phyloP scores from a whole-genome alignment of 2,888 invertebrate species.

The Boloria selene region DNA sequence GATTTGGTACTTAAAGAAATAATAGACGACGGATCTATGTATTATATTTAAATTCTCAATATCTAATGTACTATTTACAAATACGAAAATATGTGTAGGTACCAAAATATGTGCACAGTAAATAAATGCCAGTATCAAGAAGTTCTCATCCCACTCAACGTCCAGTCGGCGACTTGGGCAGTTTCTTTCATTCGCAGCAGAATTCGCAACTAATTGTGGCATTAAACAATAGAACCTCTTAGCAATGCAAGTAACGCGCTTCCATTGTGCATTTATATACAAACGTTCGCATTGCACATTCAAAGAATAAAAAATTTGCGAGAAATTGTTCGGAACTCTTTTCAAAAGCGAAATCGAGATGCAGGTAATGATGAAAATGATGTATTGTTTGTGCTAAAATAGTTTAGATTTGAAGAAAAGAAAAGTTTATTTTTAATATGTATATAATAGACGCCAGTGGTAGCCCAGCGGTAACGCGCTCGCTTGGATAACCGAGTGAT shows the following conservation, averaged over 20 bases:
- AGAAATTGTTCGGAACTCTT: conserved; percentile 49
- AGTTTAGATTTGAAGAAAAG: conserved; percentile 28
- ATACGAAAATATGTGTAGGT: no score
- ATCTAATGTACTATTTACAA: no score
- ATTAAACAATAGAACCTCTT: conserved; percentile 82
- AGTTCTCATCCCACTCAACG: conserved; percentile 35
- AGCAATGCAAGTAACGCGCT: conserved; percentile 65
- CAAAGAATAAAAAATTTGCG: conserved; percentile 50
- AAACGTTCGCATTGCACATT: conserved; percentile 50
- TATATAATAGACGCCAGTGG: no score
- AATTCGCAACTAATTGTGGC: conserved; percentile 76
- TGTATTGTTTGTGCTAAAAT: conserved; percentile 34
- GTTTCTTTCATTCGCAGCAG: conserved; percentile 73
- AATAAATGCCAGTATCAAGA: conserved; percentile 51
- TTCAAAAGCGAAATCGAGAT: conserved; percentile 40
- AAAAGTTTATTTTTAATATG: not conserved
- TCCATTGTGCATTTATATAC: conserved; percentile 56
- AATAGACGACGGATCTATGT: no score
- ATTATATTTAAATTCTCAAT: no score
- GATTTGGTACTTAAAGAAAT: no score
- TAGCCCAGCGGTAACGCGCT: no score
- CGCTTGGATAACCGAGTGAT: no score
- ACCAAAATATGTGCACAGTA: no score
- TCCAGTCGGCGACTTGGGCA: conserved; percentile 71
- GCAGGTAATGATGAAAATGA: conserved; percentile 39